Conservation (phyloP, 2,888 invertebrate species). For the Orchesella flavescens region DNA sequence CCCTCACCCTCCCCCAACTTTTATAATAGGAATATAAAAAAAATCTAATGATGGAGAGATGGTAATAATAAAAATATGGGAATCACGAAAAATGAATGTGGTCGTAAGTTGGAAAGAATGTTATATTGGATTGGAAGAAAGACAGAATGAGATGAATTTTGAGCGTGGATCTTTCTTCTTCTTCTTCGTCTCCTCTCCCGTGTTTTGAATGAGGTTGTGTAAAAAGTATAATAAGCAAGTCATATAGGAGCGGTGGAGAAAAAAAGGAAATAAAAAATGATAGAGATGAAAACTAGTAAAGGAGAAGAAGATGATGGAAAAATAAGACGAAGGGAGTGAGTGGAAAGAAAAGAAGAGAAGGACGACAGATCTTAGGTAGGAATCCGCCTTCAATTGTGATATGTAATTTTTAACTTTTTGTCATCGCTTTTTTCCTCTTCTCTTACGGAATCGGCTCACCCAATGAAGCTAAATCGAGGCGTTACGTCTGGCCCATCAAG, state of each 20-base stretch:
- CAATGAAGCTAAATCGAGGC: conserved; percentile 72
- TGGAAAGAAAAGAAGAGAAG: conserved; percentile 60
- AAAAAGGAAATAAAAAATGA: conserved; percentile 61
- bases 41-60: no score
- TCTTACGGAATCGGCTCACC: conserved; percentile 70
- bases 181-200: background rate
- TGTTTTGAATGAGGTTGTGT: background rate
- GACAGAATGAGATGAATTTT: conserved; percentile 57
- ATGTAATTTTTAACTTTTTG: conserved; percentile 72
- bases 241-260: conserved; percentile 18
- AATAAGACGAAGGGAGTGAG: conserved; percentile 50
- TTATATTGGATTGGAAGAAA: conserved; percentile 55
- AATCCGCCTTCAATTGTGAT: conserved; percentile 73
- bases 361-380: conserved; percentile 71
- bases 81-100: conserved; percentile 55
- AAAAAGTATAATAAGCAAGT: conserved; percentile 46
- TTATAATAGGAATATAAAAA: no score
- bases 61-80: conserved; percentile 47
- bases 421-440: conserved; percentile 72
- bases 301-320: conserved; percentile 34
- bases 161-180: background rate
- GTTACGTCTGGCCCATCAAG: conserved; percentile 72
- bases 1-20: no score
- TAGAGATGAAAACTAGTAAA: conserved; percentile 64
- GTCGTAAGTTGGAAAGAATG: conserved; percentile 45